phyloP scores from a whole-genome alignment of 2,888 invertebrate genomes.

The Drosophila anceps region DNA sequence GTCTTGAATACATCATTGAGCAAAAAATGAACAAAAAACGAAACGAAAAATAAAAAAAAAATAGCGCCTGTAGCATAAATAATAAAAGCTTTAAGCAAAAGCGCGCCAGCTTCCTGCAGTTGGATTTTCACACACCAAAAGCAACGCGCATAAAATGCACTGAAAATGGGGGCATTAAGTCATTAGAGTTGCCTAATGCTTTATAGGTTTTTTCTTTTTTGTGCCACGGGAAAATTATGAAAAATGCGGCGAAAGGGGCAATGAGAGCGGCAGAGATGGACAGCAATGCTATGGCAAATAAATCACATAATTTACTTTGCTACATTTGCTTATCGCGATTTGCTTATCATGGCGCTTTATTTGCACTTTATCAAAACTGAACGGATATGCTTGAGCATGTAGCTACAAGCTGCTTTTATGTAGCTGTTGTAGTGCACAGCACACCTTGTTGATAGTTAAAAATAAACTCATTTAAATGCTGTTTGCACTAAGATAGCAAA shows the following conservation, averaged over 20 bases:
- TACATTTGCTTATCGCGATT: conserved; percentile 30
- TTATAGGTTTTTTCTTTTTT: conserved; percentile 15
- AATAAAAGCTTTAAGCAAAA: conserved; percentile 32
- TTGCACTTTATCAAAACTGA: conserved; percentile 19
- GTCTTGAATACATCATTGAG: conserved; percentile 47
- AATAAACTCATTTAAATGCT: conserved; percentile 49
- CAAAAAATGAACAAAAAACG: background rate
- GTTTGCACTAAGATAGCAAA: conserved; percentile 40
- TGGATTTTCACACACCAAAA: conserved; percentile 27
- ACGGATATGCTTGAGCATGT: conserved; percentile 12
- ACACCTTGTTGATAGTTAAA: conserved; percentile 31
- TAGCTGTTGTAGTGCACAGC: background rate
- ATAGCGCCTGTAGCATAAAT: conserved; percentile 24
- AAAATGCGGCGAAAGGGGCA: conserved; percentile 18
- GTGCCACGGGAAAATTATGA: conserved; percentile 23
- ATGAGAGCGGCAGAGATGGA: background rate
- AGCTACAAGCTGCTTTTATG: conserved; percentile 16
- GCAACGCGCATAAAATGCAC: conserved; percentile 54
- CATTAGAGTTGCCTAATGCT: conserved; percentile 57
- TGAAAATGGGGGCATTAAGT: conserved; percentile 65
- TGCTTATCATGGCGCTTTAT: conserved; percentile 30
- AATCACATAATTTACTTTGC: conserved; percentile 7
- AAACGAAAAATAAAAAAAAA: background rate
- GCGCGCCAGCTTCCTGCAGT: conserved; percentile 39
- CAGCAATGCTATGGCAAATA: background rate